phyloP scores from a whole-genome alignment of 2,888 invertebrate species.

The Camptogramma bilineatum region DNA sequence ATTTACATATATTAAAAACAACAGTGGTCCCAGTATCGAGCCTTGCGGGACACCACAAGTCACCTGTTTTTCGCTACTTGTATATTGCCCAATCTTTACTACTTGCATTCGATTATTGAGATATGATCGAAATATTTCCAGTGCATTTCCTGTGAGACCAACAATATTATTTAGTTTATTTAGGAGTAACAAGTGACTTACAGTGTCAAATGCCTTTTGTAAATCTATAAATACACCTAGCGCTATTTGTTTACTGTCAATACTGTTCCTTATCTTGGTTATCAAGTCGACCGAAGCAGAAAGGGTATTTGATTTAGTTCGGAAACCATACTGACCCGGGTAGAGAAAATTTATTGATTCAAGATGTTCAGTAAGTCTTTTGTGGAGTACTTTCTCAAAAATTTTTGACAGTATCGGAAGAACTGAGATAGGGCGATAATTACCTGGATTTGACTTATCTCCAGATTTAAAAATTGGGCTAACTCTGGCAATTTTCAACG shows the following conservation, averaged over 20 bases:
- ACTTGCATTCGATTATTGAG: neutral
- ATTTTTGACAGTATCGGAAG: neutral
- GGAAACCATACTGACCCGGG: neutral
- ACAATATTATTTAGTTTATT: neutral
- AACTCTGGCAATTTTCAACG: slow-evolving; percentile 21
- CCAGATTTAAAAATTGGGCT: slow-evolving; percentile 13
- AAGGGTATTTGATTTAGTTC: neutral
- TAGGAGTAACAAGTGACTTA: neutral
- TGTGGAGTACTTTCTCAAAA: neutral
- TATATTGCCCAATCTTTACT: neutral
- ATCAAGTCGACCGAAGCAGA: neutral
- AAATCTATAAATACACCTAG: neutral
- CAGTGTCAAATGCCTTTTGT: too few species aligned
- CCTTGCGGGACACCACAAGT: neutral
- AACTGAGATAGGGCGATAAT: neutral
- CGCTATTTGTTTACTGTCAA: neutral
- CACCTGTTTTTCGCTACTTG: neutral
- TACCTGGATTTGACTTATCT: neutral
- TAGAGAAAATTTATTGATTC: neutral
- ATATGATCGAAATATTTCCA: neutral
- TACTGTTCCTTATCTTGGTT: neutral
- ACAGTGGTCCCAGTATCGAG: too few species aligned
- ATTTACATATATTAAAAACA: too few species aligned
- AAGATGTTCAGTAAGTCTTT: neutral
- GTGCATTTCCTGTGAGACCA: neutral